phyloP scores from a whole-genome alignment of 2,113 vertebrate genomes.

The Propithecus coquereli region DNA sequence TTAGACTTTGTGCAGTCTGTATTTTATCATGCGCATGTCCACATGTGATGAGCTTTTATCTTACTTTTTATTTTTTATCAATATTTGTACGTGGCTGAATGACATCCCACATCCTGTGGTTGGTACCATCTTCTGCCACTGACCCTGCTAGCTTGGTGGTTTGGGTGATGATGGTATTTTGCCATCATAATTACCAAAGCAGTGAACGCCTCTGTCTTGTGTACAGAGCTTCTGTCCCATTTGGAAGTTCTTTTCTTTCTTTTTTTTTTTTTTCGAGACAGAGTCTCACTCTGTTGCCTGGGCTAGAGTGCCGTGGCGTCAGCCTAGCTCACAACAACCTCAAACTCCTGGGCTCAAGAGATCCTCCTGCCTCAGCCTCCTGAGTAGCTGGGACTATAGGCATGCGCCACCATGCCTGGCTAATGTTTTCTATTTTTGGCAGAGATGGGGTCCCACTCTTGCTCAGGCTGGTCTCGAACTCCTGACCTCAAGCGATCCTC shows the following conservation, averaged over 20 bases:
- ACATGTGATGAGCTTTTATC: neutral
- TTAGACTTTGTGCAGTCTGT: neutral
- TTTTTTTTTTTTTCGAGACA: no score
- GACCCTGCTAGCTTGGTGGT: rapidly evolving
- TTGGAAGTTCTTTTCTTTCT: neutral
- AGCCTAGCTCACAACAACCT: no score
- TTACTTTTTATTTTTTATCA: neutral
- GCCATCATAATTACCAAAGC: rapidly evolving
- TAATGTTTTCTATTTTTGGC: no score
- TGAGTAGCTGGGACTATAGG: no score
- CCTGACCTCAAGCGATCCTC: no score
- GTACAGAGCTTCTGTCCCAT: neutral
- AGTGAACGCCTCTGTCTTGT: rapidly evolving
- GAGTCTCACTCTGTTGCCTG: no score
- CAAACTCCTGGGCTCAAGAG: no score
- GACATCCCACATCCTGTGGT: rapidly evolving
- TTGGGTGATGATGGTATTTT: neutral
- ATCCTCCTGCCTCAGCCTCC: no score
- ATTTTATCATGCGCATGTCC: rapidly evolving
- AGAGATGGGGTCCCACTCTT: no score
- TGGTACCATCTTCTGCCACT: rapidly evolving
- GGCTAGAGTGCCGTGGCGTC: no score
- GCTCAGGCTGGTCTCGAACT: no score
- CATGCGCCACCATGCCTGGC: no score
- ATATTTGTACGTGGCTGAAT: rapidly evolving